A percentile compares a stretch with the other conserved stretches of the same genome.
Conservation (phyloP, 2,797 vertebrate genomes). For the Kryptopterus vitreolus region DNA sequence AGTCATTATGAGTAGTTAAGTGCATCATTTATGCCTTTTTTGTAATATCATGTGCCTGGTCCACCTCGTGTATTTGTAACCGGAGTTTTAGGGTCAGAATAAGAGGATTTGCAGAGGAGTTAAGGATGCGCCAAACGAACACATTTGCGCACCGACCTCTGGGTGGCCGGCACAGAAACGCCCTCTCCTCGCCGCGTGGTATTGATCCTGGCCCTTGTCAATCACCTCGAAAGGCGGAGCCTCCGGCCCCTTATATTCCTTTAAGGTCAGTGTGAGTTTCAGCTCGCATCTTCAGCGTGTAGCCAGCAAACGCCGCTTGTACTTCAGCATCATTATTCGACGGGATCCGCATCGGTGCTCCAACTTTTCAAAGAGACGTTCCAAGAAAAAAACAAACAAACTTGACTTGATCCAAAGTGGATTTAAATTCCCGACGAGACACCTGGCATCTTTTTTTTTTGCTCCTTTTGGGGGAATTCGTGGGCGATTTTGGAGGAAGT, state of each 20-base stretch:
- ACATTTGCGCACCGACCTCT: constrained; percentile 16
- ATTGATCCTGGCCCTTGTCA: constrained; percentile 71
- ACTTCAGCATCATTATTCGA: neutral
- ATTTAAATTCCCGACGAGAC: neutral
- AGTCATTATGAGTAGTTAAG: too few species aligned
- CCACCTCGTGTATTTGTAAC: neutral
- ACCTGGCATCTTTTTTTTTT: neutral
- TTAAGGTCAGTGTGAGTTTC: constrained; percentile 70
- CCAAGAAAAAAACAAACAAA: too few species aligned
- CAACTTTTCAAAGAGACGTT: neutral
- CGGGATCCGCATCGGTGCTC: neutral
- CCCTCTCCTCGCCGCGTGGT: constrained; percentile 65
- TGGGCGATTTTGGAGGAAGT: neutral
- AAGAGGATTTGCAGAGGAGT: too few species aligned
- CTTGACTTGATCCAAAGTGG: neutral
- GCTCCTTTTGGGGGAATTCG: neutral
- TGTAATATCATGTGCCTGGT: too few species aligned
- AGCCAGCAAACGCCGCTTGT: constrained; percentile 49
- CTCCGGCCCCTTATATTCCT: constrained; percentile 70
- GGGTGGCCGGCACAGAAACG: constrained; percentile 52
- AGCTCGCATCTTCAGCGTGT: constrained; percentile 63
- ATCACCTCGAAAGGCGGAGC: constrained; percentile 67
- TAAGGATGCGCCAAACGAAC: neutral
- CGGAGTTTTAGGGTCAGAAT: neutral
- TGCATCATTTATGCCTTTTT: too few species aligned